Evolutionary conservation across 2,888 invertebrate genomes (phyloP).

Genomic region (Hypsopygia costalis): DNA sequence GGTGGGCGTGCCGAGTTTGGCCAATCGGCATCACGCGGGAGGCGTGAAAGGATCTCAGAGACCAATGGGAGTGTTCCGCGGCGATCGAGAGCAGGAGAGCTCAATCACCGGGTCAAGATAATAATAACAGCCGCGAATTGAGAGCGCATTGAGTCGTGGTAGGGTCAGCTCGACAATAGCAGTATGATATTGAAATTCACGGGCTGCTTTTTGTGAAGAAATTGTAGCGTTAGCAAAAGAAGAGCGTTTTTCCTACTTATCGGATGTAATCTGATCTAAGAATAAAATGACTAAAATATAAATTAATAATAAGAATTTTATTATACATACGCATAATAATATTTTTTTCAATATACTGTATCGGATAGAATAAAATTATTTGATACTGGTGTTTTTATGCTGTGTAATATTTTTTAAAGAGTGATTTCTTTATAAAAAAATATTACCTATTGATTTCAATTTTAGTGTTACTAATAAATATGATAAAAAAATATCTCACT

Average conservation of each 20-base stretch:
- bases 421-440: too few relatives aligned
- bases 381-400: too few relatives aligned
- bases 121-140: constrained; percentile 78
- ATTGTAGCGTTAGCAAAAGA: constrained; percentile 39
- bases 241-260: too few relatives aligned
- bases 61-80: constrained; percentile 53
- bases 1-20: constrained; percentile 54
- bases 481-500: not conserved
- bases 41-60: constrained; percentile 54
- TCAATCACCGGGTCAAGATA: constrained; percentile 79
- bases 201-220: constrained; percentile 33
- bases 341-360: too few relatives aligned
- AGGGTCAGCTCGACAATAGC: constrained; percentile 72
- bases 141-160: constrained; percentile 77
- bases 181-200: constrained; percentile 57
- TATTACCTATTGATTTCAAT: too few relatives aligned
- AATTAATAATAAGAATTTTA: too few relatives aligned
- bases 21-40: constrained; percentile 59
- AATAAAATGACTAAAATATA: too few relatives aligned
- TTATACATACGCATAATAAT: too few relatives aligned
- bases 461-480: too few relatives aligned
- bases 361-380: too few relatives aligned
- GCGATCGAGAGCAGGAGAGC: constrained; percentile 70
- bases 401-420: too few relatives aligned
- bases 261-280: too few relatives aligned